Evolutionary conservation across 2,888 invertebrate species (phyloP), one percentile per base, ranked within the genome.

Genomic region (Rotaria sp.): DNA sequence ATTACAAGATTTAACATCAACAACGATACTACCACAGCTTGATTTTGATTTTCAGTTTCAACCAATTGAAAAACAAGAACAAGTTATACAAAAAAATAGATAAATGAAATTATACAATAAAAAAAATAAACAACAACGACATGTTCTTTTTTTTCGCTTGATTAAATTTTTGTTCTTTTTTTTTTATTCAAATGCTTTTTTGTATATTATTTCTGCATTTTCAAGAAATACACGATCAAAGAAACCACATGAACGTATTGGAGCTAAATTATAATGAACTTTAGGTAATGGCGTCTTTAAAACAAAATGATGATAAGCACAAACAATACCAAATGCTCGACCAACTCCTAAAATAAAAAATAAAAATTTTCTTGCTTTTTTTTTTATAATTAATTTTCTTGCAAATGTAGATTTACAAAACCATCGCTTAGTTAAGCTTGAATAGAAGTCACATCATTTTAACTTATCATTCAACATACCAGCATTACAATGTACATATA

Each of bases 1-100:
- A 4, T 45, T 80, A 21, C 80, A 80, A 80, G 80, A 80, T 80
- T n/a, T 80, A 80, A 80, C 80, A 45, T 45, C 80, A 24, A 80
- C 45, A n/a, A 45, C 41, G 10, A 2, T 35, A 21, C 67, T 21
- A 35, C 7, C 8, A 10, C 67, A 67, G 18, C 35, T 2, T 35
- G 67, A 67, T 67, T 67, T 67, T 67, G 67, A 67, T 67, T 67
- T 38, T 67, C 67, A 67, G 38, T 67, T 67, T 35, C 21, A 35
- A 35, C 67, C 67, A 18, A 67, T 67, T 67, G 67, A 67, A 67
- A 67, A 35, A 67, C 67, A 67, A 67, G 67, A 67, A 67, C 35
- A 67, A 67, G 21, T 67, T 21, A 35, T 67, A 38, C 21, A 35
- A 67, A 67, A 67, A 67, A 67, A 35, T 7, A 5, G 26, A 55